phyloP scores from a whole-genome alignment of 2,888 invertebrate genomes.

The Anthrax anthrax region DNA sequence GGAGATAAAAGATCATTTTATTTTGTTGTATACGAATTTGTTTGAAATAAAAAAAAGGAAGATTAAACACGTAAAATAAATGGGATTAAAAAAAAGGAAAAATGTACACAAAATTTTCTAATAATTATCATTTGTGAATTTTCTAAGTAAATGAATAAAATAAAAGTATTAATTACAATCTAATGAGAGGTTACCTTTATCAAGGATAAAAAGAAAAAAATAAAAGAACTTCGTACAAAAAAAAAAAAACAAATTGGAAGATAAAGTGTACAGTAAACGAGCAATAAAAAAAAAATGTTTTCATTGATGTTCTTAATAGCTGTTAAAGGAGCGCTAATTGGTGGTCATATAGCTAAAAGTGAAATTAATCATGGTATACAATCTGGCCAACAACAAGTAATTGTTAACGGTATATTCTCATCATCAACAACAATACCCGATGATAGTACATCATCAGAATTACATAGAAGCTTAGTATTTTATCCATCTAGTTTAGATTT shows the following conservation, averaged over 20 bases:
- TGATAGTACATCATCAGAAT: conserved; percentile 15
- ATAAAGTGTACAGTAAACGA: too few relatives aligned
- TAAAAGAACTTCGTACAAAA: too few relatives aligned
- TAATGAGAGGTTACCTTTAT: neutral
- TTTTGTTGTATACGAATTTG: too few relatives aligned
- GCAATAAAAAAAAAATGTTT: conserved; percentile 6
- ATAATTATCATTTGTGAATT: too few relatives aligned
- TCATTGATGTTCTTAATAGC: conserved; percentile 5
- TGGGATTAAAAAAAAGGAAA: too few relatives aligned
- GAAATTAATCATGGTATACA: conserved; percentile 5
- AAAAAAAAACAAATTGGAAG: too few relatives aligned
- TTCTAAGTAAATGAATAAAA: too few relatives aligned
- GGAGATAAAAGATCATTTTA: too few relatives aligned
- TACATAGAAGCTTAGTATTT: conserved; percentile 30
- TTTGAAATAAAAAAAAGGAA: too few relatives aligned
- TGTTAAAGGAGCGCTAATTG: conserved; percentile 5
- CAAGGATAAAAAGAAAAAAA: too few relatives aligned
- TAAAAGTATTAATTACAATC: neutral
- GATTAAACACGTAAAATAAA: too few relatives aligned
- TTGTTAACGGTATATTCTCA: neutral
- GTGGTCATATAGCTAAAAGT: conserved; percentile 9
- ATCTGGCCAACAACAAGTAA: neutral
- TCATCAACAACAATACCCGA: conserved; percentile 6
- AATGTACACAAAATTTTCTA: too few relatives aligned
- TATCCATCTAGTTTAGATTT: conserved; percentile 39